These are phyloP conservation scores for Plectrocnemia conspersa DNA, from an alignment of 1,140 invertebrate genomes.

Conservation along the genomic window DNA sequence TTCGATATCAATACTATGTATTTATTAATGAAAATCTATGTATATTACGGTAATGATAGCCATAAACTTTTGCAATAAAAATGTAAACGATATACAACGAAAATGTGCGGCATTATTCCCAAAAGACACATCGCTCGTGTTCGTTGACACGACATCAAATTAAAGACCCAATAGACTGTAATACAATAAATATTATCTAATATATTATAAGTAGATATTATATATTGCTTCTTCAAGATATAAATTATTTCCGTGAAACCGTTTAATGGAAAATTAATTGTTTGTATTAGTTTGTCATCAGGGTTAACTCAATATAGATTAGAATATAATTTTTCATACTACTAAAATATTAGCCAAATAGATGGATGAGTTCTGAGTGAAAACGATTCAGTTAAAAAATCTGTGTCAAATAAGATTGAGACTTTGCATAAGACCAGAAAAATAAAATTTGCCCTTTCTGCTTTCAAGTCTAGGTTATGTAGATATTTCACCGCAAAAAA, in stretches of 20 bases:
- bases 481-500: no score
- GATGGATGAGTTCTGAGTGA: no score
- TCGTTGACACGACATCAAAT: not conserved
- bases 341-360: no score
- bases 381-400: no score
- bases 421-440: no score
- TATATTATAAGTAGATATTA: constrained; percentile 18
- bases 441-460: no score
- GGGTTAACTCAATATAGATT: no score
- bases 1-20: not conserved
- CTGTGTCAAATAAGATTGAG: no score
- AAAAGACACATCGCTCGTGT: constrained; percentile 12
- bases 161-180: constrained; percentile 15
- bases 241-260: constrained; percentile 21
- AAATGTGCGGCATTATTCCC: constrained; percentile 29
- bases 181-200: constrained; percentile 21
- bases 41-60: not conserved
- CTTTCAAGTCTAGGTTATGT: no score
- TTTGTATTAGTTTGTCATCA: no score
- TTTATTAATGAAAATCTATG: not conserved
- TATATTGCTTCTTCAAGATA: constrained; percentile 3
- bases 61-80: not conserved
- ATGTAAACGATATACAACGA: constrained; percentile 14
- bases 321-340: no score
- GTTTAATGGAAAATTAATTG: constrained; percentile 20